Evolutionary conservation across 2,888 invertebrate genomes (phyloP).

Genomic region (Zhuqinia jingwanae): DNA sequence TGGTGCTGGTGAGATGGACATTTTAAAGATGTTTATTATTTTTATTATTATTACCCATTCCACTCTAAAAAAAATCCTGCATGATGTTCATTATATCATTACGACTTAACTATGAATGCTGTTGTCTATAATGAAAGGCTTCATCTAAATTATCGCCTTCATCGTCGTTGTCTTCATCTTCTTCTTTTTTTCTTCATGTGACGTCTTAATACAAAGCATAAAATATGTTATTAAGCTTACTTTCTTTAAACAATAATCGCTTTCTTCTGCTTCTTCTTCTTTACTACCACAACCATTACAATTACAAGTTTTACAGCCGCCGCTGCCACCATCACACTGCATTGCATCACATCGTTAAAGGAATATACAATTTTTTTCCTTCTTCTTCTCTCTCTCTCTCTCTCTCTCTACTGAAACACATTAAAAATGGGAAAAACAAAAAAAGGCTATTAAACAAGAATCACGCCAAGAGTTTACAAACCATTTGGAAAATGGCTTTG

Average conservation of each 20-base stretch:
- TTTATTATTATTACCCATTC: too few relatives aligned
- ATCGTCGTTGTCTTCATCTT: too few relatives aligned
- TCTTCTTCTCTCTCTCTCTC: neutral
- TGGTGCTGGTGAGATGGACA: too few relatives aligned
- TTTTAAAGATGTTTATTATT: constrained; percentile 13
- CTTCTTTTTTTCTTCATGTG: neutral
- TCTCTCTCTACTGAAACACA: constrained; percentile 9
- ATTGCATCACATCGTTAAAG: neutral
- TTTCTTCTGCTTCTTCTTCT: too few relatives aligned
- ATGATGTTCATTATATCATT: too few relatives aligned
- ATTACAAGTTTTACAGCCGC: too few relatives aligned
- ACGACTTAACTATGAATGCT: constrained; percentile 16
- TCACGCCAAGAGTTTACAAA: constrained; percentile 21
- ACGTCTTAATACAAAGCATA: neutral
- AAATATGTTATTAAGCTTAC: too few relatives aligned
- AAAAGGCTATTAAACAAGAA: constrained; percentile 31
- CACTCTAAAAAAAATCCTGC: too few relatives aligned
- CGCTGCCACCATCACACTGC: too few relatives aligned
- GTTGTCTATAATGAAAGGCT: constrained; percentile 2
- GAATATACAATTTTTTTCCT: neutral
- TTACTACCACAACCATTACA: too few relatives aligned
- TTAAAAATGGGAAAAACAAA: constrained; percentile 18
- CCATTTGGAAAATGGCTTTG: constrained; percentile 4
- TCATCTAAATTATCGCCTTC: constrained; percentile 49
- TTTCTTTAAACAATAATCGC: too few relatives aligned